Base-by-base conservation (phyloP, 1,140 invertebrate genomes). In the Plectrocnemia conspersa region DNA sequence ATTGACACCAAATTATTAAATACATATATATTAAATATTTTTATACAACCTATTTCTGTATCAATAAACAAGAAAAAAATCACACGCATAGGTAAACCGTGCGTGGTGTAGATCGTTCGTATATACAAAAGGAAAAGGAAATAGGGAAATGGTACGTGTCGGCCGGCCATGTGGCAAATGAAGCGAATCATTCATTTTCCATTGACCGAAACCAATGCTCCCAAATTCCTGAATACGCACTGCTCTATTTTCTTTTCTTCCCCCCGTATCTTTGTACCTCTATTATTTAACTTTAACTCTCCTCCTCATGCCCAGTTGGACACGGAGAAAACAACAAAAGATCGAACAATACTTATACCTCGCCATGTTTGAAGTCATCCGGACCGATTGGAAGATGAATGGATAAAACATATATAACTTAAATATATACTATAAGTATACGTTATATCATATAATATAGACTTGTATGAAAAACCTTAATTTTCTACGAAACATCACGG, bases 141-240 rank as follows among this genome's bases (percentile, higher is more conserved):
- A 35, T 9, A 21, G 32, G 32, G 32, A 35, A 23, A 38, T 38
- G 10, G 35, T 13, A 38, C 15, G 35, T 16, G 35, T 10, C 21
- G 19, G 18, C 13, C 22, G 47, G 47, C 23, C 47, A 50, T 50
- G 47, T 50, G 47, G 27, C 49, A 53, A 58, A 58, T 52, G 56
- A 53, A 54, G 49, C 56, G 56, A 36, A 58, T 53, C 52, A 59
- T 59, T 59, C 52, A 50, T 29, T 54, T 59, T 48, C 52, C 45
- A 50, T 45, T 54, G 57, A 59, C 38, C 47, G 52, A 49, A 59
- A 59, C 52, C 46, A 33, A 23, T 59, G 46, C 47, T 32, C 40
- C 48, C 23, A 33, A 49, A 50, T 50, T 59, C 48, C 29, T 23
- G 23, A 15, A 23, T 29, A 16, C 18, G 16, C 21, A 11, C 27